phyloP scores from a whole-genome alignment of 1,140 invertebrate species.

The Anoplolepis gracilipes region DNA sequence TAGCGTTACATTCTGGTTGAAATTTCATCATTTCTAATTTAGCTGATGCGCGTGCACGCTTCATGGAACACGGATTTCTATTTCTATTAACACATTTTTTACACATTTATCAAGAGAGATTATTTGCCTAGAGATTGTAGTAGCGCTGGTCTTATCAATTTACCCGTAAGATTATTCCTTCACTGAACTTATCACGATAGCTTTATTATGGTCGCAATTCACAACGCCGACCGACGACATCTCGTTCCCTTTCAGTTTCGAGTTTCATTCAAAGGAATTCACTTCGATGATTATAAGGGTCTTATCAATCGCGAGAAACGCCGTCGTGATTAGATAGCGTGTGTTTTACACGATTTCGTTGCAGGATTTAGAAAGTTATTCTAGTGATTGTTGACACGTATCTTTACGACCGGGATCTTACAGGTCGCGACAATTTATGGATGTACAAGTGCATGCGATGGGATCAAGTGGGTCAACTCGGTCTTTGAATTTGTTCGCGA shows the following conservation, averaged over 20 bases:
- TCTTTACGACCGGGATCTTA: background rate
- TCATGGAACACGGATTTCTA: background rate
- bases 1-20: background rate
- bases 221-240: background rate
- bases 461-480: background rate
- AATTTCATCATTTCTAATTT: constrained; percentile 33
- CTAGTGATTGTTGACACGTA: background rate
- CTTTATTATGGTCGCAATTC: constrained; percentile 19
- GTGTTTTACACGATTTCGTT: background rate
- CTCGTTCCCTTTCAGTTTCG: background rate
- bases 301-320: constrained; percentile 34
- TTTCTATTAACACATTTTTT: constrained; percentile 15
- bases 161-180: background rate
- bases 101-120: constrained; percentile 1
- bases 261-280: background rate
- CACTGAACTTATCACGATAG: background rate
- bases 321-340: constrained; percentile 28
- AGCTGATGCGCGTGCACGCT: background rate
- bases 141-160: constrained; percentile 32
- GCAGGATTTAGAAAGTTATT: constrained; percentile 39
- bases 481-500: background rate
- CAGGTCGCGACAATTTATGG: constrained; percentile 4
- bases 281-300: background rate
- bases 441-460: background rate
- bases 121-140: background rate